Conservation (phyloP, 2,888 invertebrate genomes). For the Nyleta sp. region DNA sequence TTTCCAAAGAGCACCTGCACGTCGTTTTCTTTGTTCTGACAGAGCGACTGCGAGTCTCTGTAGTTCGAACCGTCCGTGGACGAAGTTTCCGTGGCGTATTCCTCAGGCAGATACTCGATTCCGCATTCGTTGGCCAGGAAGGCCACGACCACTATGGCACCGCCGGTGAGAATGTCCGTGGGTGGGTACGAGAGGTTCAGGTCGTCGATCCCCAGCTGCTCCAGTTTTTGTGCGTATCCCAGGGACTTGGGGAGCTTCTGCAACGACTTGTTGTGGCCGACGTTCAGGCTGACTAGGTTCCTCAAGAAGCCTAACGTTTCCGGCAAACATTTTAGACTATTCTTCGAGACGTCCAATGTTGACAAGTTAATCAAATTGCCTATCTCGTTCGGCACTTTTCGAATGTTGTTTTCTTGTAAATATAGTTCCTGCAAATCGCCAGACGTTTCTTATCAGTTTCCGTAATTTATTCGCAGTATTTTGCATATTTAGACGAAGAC, state of each 20-base stretch:
- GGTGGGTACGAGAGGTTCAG: constrained; percentile 87
- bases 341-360: constrained; percentile 88
- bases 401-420: constrained; percentile 88
- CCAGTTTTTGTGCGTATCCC: constrained; percentile 86
- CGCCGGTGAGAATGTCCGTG: constrained; percentile 84
- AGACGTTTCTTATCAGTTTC: not conserved
- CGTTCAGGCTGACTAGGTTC: constrained; percentile 85
- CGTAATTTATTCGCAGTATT: too few species aligned
- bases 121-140: constrained; percentile 82
- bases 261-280: constrained; percentile 85
- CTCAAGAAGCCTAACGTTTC: constrained; percentile 86
- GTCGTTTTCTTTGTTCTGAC: constrained; percentile 74
- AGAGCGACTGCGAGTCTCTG: constrained; percentile 67
- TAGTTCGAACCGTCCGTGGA: constrained; percentile 70
- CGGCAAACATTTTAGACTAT: constrained; percentile 87
- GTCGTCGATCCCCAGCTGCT: constrained; percentile 85
- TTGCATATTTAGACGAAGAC: too few species aligned
- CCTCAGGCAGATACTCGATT: constrained; percentile 83
- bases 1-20: constrained; percentile 75
- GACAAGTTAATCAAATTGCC: constrained; percentile 86
- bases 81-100: constrained; percentile 71
- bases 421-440: constrained; percentile 86
- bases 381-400: constrained; percentile 87
- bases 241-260: constrained; percentile 86
- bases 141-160: constrained; percentile 85